Percentiles rank a stretch among this genome's conserved stretches.
These are phyloP conservation scores for Acleris sparsana DNA, from an alignment of 2,888 invertebrate species.

Conservation along the genomic window DNA sequence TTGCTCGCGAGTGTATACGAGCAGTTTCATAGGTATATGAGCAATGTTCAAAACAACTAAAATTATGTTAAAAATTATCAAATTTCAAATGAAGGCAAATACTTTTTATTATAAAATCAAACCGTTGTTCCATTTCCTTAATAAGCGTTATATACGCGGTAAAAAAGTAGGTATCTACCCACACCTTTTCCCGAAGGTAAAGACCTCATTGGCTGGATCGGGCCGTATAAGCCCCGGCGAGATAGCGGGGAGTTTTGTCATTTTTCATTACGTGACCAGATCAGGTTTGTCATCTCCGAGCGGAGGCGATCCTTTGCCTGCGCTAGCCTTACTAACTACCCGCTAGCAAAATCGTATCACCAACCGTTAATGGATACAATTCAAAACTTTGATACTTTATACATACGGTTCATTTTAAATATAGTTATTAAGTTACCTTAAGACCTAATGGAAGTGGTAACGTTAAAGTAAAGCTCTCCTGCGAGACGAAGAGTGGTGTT, in stretches of 20 bases:
- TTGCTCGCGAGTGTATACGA: no score
- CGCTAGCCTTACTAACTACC: constrained; percentile 55
- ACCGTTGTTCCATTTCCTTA: neutral
- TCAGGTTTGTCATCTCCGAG: constrained; percentile 80
- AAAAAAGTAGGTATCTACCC: constrained; percentile 21
- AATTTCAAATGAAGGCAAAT: no score
- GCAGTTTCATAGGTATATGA: no score
- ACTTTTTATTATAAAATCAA: no score
- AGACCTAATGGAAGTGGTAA: constrained; percentile 36
- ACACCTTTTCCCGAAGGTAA: constrained; percentile 33
- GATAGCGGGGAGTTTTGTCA: constrained; percentile 76
- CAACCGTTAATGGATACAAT: constrained; percentile 30
- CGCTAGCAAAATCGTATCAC: constrained; percentile 33
- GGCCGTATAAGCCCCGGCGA: constrained; percentile 44
- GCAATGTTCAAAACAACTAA: no score
- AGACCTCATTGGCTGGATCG: constrained; percentile 51
- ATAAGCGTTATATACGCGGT: constrained; percentile 9
- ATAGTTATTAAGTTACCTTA: constrained; percentile 18
- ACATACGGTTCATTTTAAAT: constrained; percentile 35
- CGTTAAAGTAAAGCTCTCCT: constrained; percentile 64
- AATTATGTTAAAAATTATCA: no score
- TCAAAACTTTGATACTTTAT: constrained; percentile 26
- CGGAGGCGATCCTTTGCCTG: constrained; percentile 59
- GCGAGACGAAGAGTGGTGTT: constrained; percentile 70
- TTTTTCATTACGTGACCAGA: constrained; percentile 88